Base-by-base conservation (phyloP, 2,888 invertebrate species). In the Philaethria dido region DNA sequence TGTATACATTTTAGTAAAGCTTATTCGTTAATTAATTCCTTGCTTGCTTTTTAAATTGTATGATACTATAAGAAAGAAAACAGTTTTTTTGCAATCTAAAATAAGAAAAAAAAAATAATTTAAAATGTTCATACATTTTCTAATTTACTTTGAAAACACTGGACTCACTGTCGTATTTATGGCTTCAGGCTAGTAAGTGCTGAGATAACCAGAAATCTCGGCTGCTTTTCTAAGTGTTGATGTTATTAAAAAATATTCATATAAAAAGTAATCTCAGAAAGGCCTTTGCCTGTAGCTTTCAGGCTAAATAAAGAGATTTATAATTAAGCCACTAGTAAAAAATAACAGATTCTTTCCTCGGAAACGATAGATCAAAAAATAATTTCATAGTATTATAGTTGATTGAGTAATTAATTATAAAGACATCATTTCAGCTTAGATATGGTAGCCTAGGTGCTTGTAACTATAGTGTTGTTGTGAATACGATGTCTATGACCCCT, bases 171-270 rank as follows among this genome's bases (percentile, higher is more conserved):
- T 25, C 5, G 5, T 48, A 22, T 6, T 22, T 48, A 22, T 48
- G 25, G 25, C 48, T 48, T 14, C 8, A 25, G 48, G 48, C 14
- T 18, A 25, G 22, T 48, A 14, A 14, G 22, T n/a, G 18, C 22
- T 48, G 48, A 48, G 48, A 48, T 4, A 25, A 2, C 14, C 2
- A 14, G 48, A 48, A 47, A 47, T 22, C 47, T 47, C 22, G 4
- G 22, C 22, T 47, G 47, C 13, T 47, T 47, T 47, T 22, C 47
- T 47, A 47, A 47, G 13, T 47, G 22, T 11, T 20, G 47, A 47
- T 20, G 18, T 47, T 47, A 11, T 22, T 47, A 47, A 47, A 22
- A 22, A 47, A 47, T 22, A 20, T 11, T 47, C 20, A 22, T 47
- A 13, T 47, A n/a, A 47, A 13, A 13, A n/a, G 5, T 22, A 22